Evolutionary conservation across 2,888 invertebrate genomes (phyloP).

Genomic region (Hipparchia sbordonii): DNA sequence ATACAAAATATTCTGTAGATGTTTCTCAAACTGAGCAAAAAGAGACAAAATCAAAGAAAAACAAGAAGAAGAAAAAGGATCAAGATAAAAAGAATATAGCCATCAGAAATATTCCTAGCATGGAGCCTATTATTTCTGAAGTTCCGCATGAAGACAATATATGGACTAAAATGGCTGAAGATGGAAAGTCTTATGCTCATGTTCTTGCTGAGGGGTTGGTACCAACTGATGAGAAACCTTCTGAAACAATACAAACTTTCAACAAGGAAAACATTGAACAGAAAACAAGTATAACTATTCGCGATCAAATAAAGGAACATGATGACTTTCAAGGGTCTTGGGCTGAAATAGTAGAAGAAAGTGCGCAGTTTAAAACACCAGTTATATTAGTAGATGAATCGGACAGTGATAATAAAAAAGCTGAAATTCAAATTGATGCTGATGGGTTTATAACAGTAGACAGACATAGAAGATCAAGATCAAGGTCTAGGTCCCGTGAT

Average conservation of each 20-base stretch:
- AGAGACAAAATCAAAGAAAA: conserved; percentile 59
- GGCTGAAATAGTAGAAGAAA: conserved; percentile 70
- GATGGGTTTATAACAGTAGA: conserved; percentile 79
- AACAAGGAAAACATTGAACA: conserved; percentile 33
- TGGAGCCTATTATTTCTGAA: conserved; percentile 5
- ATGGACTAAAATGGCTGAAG: conserved; percentile 78
- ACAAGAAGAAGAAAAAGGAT: conserved; percentile 66
- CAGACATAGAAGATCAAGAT: conserved; percentile 76
- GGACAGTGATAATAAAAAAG: conserved; percentile 52
- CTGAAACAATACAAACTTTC: conserved; percentile 26
- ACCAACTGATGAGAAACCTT: conserved; percentile 44
- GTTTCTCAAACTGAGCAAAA: conserved; percentile 36
- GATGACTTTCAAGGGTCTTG: conserved; percentile 57
- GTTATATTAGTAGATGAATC: conserved; percentile 68
- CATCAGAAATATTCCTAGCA: conserved; percentile 24
- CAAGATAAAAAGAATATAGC: conserved; percentile 56
- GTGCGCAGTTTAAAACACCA: conserved; percentile 53
- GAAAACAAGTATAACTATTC: conserved; percentile 30
- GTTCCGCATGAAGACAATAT: conserved; percentile 56
- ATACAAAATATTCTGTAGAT: neutral
- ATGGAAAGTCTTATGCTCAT: conserved; percentile 88
- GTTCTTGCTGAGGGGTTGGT: conserved; percentile 80
- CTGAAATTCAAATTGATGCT: conserved; percentile 59
- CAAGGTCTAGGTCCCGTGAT: conserved; percentile 83
- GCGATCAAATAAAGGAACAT: conserved; percentile 31